Conservation (phyloP, 2,888 invertebrate species). For the Criorhina ranunculi region DNA sequence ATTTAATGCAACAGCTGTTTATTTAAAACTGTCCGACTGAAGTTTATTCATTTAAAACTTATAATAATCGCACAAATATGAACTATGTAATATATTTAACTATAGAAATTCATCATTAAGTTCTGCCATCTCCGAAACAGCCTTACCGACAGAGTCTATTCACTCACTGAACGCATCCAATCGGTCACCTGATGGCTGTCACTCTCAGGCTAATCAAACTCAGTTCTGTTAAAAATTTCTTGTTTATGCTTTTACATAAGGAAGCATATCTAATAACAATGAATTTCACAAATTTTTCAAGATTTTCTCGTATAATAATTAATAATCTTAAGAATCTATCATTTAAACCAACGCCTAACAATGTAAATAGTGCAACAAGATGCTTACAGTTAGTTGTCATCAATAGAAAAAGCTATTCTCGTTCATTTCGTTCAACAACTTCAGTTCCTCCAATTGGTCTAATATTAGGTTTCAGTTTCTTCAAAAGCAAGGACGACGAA, state of each 20-base stretch:
- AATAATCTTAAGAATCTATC: slow-evolving; percentile 21
- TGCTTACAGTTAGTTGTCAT: slow-evolving; percentile 42
- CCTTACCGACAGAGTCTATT: not conserved
- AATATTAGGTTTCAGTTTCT: slow-evolving; percentile 77
- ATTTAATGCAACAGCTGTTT: too few relatives aligned
- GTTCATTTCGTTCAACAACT: not conserved
- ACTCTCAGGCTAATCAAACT: not conserved
- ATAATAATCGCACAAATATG: too few relatives aligned
- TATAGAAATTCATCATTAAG: too few relatives aligned
- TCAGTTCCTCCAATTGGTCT: slow-evolving; percentile 21
- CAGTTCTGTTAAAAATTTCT: not conserved
- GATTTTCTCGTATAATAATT: slow-evolving; percentile 38
- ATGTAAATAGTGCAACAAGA: not conserved
- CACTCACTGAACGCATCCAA: not conserved
- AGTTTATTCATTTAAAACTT: too few relatives aligned
- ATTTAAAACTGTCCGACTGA: too few relatives aligned
- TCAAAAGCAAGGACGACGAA: slow-evolving; percentile 81
- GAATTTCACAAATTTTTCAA: slow-evolving; percentile 59
- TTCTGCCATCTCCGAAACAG: not conserved
- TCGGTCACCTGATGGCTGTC: not conserved
- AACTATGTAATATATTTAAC: too few relatives aligned
- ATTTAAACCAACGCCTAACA: slow-evolving; percentile 10
- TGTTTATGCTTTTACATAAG: slow-evolving; percentile 58
- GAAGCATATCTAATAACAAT: slow-evolving; percentile 21
- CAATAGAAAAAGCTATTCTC: not conserved